Evolutionary conservation across 2,113 vertebrate genomes (phyloP).

Genomic region (Thomomys bottae): DNA sequence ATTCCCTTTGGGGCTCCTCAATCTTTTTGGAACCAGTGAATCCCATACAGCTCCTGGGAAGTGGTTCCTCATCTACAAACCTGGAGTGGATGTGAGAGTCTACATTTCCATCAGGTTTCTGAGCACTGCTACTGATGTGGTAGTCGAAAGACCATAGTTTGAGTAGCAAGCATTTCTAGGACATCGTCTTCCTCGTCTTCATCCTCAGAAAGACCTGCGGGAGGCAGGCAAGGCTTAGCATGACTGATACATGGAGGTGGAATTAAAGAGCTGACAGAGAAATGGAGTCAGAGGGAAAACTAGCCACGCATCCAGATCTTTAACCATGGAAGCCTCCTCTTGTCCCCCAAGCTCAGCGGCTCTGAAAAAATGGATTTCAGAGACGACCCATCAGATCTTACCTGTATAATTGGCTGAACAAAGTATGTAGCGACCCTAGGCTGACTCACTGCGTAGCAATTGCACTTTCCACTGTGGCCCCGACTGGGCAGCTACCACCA

Average conservation of each 20-base stretch:
- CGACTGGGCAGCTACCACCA: accelerated
- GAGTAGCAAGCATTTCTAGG: accelerated
- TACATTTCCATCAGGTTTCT: neutral
- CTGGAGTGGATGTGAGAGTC: neutral
- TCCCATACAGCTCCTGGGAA: neutral
- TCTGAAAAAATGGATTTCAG: neutral
- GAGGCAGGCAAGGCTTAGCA: neutral
- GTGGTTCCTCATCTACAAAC: too few species aligned
- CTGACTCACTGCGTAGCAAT: too few species aligned
- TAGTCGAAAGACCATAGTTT: neutral
- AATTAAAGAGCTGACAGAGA: neutral
- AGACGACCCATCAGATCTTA: neutral
- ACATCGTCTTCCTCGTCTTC: neutral
- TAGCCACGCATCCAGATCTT: accelerated
- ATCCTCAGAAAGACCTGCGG: neutral
- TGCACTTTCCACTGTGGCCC: accelerated
- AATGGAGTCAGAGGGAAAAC: neutral
- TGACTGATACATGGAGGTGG: neutral
- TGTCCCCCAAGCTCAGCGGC: neutral
- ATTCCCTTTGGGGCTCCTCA: neutral
- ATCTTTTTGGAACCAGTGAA: neutral
- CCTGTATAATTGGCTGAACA: neutral
- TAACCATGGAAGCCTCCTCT: accelerated
- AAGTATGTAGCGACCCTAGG: accelerated
- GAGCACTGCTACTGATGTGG: neutral